Percentiles rank a stretch among this genome's conserved stretches.
phyloP scores from a whole-genome alignment of 2,113 vertebrate species.

The human (Homo sapiens) region DNA sequence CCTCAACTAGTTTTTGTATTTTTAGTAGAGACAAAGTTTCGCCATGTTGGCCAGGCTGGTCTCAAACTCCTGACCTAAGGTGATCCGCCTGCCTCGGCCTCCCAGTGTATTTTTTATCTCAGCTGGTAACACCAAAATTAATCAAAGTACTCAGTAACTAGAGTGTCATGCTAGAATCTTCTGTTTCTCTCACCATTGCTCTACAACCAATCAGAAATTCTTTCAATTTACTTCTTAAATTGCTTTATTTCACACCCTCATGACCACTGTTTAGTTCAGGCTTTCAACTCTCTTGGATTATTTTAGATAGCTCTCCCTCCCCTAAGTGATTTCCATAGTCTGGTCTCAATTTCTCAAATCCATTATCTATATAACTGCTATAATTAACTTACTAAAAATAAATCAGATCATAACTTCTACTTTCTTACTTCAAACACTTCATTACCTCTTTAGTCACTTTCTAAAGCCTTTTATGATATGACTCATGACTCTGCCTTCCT shows the following conservation, averaged over 20 bases:
- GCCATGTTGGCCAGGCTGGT: too few relatives aligned
- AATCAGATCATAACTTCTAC: neutral
- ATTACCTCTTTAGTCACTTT: neutral
- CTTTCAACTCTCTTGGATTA: neutral
- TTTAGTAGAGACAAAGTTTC: too few relatives aligned
- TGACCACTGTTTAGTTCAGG: neutral
- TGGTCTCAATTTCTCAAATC: neutral
- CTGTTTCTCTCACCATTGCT: neutral
- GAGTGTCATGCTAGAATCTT: neutral
- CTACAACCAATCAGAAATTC: neutral
- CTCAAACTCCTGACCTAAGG: too few relatives aligned
- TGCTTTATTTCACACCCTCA: neutral
- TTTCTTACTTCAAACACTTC: neutral
- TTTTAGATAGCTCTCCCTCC: neutral
- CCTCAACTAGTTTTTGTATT: too few relatives aligned
- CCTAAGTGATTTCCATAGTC: neutral
- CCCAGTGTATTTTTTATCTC: neutral
- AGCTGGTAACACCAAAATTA: neutral
- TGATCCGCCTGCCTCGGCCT: too few relatives aligned
- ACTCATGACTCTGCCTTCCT: neutral
- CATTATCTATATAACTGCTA: neutral
- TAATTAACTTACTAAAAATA: slow-evolving; percentile 27
- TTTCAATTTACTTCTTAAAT: neutral
- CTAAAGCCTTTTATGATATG: neutral
- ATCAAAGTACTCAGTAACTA: neutral